Evolutionary conservation across 2,888 invertebrate genomes (phyloP).

Genomic region (Drosophila acutilabella): DNA sequence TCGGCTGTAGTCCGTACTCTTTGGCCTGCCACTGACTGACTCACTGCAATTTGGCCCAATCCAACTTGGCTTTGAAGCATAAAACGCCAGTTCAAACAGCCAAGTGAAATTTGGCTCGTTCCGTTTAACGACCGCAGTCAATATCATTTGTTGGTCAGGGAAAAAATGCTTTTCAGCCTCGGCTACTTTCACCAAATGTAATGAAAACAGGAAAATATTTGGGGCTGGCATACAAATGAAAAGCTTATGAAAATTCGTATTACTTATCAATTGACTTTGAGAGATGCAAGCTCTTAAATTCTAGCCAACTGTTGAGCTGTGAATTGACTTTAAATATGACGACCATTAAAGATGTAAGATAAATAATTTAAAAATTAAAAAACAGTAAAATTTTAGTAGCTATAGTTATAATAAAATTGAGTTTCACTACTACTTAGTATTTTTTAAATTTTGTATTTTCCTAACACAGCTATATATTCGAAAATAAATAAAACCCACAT

Average conservation of each 20-base stretch:
- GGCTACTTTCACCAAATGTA: slow-evolving; percentile 13
- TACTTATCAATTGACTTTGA: slow-evolving; percentile 23
- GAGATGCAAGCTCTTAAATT: slow-evolving; percentile 4
- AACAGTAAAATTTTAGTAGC: not conserved
- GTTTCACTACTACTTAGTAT: too few relatives aligned
- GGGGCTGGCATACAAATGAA: slow-evolving; percentile 42
- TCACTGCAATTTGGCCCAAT: slow-evolving; percentile 37
- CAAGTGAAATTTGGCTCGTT: slow-evolving; percentile 27
- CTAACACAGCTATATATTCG: too few relatives aligned
- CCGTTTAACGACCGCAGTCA: slow-evolving; percentile 51
- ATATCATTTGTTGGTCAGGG: slow-evolving; percentile 59
- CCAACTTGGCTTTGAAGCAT: slow-evolving; percentile 4
- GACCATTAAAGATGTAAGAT: too few relatives aligned
- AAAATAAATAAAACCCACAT: too few relatives aligned
- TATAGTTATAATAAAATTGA: too few relatives aligned
- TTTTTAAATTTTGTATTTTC: too few relatives aligned
- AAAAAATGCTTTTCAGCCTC: slow-evolving; percentile 6
- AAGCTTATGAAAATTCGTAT: slow-evolving; percentile 39
- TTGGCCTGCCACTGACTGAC: slow-evolving; percentile 25
- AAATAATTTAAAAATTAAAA: not conserved
- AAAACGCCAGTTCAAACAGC: slow-evolving; percentile 11
- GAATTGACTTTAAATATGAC: not conserved
- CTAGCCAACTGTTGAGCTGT: not conserved
- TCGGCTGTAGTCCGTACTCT: not conserved
- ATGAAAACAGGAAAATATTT: slow-evolving; percentile 31